Evolutionary conservation across 2,797 vertebrate species (phyloP).

Genomic region (Sebastes alutus): DNA sequence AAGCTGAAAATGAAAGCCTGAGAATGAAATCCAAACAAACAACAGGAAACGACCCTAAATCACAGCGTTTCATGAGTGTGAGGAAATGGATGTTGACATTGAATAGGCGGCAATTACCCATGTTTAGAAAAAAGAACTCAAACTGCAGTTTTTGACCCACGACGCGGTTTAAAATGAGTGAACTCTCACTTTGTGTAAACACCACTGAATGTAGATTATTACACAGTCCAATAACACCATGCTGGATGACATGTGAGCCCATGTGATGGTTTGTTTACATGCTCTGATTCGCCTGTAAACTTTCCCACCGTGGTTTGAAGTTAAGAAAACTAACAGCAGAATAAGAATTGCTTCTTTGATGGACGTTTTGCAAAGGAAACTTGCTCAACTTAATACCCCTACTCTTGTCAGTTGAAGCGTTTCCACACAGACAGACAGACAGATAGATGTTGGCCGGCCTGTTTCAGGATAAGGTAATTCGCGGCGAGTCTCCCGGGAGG

Average conservation of each 20-base stretch:
- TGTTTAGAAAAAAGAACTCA: constrained; percentile 37
- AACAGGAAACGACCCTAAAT: constrained; percentile 58
- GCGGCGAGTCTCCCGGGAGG: constrained; percentile 49
- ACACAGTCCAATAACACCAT: background rate
- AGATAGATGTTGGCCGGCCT: constrained; percentile 18
- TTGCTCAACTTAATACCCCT: background rate
- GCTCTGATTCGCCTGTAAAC: background rate
- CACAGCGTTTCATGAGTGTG: constrained; percentile 32
- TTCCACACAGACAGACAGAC: constrained; percentile 7
- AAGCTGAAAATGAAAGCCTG: constrained; percentile 31
- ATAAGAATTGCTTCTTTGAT: background rate
- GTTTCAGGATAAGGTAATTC: constrained; percentile 51
- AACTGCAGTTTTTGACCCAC: background rate
- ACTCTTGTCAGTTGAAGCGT: background rate
- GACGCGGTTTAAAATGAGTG: background rate
- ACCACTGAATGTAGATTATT: background rate
- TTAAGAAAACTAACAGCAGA: constrained; percentile 1
- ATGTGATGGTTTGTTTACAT: constrained; percentile 21
- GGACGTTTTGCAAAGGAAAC: background rate
- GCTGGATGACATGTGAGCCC: background rate
- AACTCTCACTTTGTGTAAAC: background rate
- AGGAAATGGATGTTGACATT: constrained; percentile 65
- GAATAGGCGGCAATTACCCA: constrained; percentile 43
- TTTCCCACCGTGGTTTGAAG: background rate
- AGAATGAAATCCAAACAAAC: constrained; percentile 46